Percentiles rank a stretch among this genome's conserved stretches.
Evolutionary conservation across 2,888 invertebrate species (phyloP).

Genomic region (Dryobota labecula): DNA sequence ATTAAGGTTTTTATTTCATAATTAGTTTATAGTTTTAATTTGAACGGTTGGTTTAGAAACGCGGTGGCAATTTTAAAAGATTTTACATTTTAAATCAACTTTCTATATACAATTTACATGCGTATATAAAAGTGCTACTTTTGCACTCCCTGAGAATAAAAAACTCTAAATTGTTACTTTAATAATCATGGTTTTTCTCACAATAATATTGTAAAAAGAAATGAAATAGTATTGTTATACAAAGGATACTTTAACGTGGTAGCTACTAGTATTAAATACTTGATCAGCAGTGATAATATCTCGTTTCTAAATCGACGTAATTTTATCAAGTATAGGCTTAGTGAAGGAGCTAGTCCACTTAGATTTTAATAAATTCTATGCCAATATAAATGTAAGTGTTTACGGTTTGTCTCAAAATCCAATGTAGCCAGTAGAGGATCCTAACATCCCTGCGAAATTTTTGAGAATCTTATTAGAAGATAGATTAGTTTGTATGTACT

Average conservation of each 20-base stretch:
- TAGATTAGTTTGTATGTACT: constrained; percentile 56
- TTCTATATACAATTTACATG: constrained; percentile 19
- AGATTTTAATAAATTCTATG: constrained; percentile 82
- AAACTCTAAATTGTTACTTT: background rate
- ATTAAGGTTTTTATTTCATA: constrained; percentile 68
- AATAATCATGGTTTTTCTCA: constrained; percentile 9
- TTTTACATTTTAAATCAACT: background rate
- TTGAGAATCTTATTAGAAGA: constrained; percentile 66
- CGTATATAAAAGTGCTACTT: constrained; percentile 3
- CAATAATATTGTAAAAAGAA: background rate
- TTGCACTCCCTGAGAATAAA: background rate
- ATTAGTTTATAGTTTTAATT: constrained; percentile 63
- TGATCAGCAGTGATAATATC: constrained; percentile 15
- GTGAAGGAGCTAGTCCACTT: constrained; percentile 88
- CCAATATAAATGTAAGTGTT: constrained; percentile 78
- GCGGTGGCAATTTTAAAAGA: constrained; percentile 28
- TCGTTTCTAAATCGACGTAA: constrained; percentile 66
- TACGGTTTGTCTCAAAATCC: constrained; percentile 77
- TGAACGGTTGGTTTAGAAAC: constrained; percentile 66
- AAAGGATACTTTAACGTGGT: constrained; percentile 26
- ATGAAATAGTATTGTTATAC: constrained; percentile 6
- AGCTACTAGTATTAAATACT: constrained; percentile 58
- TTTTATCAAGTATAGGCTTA: constrained; percentile 75
- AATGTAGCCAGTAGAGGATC: constrained; percentile 71
- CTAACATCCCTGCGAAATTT: constrained; percentile 68